Conservation (phyloP, 1,140 invertebrate species). For the Babylonia areolata region DNA sequence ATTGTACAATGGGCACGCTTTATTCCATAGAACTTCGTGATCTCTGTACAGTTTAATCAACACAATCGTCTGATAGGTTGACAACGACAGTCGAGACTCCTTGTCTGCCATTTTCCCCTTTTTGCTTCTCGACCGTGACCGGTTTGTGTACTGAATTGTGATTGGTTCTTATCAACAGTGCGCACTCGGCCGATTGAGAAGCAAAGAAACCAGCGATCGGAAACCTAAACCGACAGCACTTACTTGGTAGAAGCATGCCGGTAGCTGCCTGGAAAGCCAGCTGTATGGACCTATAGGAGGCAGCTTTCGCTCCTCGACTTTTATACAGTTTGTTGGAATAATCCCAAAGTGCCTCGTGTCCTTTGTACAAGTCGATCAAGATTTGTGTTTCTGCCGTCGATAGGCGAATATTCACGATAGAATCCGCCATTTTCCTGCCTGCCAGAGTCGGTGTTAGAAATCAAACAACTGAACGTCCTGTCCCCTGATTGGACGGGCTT, state of each 20-base stretch:
- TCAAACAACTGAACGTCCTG: background rate
- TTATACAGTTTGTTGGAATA: background rate
- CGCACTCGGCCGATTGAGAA: background rate
- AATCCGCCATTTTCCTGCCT: background rate
- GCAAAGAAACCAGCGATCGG: background rate
- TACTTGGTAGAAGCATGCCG: background rate
- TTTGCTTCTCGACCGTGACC: background rate
- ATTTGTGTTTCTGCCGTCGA: background rate
- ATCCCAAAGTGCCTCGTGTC: background rate
- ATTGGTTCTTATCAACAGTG: background rate
- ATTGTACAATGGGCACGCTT: background rate
- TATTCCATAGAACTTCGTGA: background rate
- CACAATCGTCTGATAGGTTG: background rate
- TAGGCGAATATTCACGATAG: background rate
- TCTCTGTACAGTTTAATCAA: background rate
- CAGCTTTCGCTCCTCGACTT: background rate
- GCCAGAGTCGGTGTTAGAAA: too few species aligned
- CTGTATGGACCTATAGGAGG: background rate
- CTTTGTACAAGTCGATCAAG: background rate
- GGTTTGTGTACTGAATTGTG: background rate
- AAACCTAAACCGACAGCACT: background rate
- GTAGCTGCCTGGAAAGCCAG: background rate
- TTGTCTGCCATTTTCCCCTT: background rate
- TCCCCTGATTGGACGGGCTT: background rate
- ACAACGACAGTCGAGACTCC: background rate